These are phyloP conservation scores for Montipora sp. DNA, from an alignment of 64 coral and sea anemone genomes.

Conservation along the genomic window DNA sequence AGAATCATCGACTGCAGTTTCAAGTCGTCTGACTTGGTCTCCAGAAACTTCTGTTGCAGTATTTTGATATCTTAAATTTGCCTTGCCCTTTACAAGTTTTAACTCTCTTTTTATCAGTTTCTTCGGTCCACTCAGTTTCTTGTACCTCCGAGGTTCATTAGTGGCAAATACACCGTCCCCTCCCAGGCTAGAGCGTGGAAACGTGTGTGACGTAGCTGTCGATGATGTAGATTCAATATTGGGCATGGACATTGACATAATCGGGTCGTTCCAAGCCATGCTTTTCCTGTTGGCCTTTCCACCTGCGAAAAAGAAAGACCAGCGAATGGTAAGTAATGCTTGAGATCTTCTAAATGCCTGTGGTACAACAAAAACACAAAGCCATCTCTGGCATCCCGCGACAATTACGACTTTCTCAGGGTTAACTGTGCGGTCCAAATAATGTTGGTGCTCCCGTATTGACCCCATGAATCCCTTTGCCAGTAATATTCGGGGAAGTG, in stretches of 20 bases:
- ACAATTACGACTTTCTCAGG: no score
- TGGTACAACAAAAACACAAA: no score
- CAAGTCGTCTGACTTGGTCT: background rate
- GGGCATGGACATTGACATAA: conserved; percentile 70
- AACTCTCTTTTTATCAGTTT: conserved; percentile 63
- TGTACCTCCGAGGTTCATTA: background rate
- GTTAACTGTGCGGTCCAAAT: no score
- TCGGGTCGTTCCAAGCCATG: conserved; percentile 64
- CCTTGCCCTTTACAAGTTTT: conserved; percentile 27
- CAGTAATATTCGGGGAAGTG: no score
- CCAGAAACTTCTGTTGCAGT: background rate
- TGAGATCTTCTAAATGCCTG: no score
- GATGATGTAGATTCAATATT: conserved; percentile 43
- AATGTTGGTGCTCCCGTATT: no score
- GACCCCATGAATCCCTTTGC: no score
- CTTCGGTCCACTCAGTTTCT: conserved; percentile 8
- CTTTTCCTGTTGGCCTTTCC: background rate
- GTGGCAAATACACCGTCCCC: background rate
- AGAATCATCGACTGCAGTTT: background rate
- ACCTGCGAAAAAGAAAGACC: conserved; percentile 34
- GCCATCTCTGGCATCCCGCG: no score
- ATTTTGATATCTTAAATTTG: conserved; percentile 67
- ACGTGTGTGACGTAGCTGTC: background rate
- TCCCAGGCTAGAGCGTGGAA: background rate
- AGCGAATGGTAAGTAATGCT: background rate